phyloP scores from a whole-genome alignment of 2,888 invertebrate genomes.

The Drosophila bunnanda region DNA sequence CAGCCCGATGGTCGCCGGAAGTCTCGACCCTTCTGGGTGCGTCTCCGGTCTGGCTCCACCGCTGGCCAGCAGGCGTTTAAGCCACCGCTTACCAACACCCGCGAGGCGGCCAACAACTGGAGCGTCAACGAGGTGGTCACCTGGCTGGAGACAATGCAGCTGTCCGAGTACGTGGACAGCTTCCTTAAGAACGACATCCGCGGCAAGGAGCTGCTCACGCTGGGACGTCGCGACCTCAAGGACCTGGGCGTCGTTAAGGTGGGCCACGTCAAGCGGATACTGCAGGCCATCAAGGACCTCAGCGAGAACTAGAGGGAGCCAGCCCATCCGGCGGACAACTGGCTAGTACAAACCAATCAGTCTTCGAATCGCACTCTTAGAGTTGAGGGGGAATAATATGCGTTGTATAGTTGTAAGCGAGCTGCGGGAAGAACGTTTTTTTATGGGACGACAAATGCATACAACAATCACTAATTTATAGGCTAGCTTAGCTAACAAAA shows the following conservation, averaged over 20 bases:
- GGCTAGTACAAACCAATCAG: constrained; percentile 61
- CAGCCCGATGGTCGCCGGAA: constrained; percentile 86
- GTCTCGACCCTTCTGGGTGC: constrained; percentile 89
- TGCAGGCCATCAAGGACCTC: constrained; percentile 95
- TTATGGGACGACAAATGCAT: constrained; percentile 62
- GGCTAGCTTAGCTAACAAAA: constrained; percentile 70
- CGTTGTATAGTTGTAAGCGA: constrained; percentile 40
- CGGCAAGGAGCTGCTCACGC: constrained; percentile 93
- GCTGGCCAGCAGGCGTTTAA: constrained; percentile 78
- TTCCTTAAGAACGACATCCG: constrained; percentile 96
- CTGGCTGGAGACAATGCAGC: constrained; percentile 95
- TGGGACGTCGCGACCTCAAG: constrained; percentile 94
- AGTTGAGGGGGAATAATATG: constrained; percentile 24
- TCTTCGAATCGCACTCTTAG: constrained; percentile 53
- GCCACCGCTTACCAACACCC: constrained; percentile 81
- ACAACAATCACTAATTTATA: constrained; percentile 78
- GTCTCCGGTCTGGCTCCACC: constrained; percentile 86
- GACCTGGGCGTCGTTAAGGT: constrained; percentile 97
- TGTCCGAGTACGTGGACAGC: constrained; percentile 95
- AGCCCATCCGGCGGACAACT: constrained; percentile 12
- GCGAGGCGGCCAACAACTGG: constrained; percentile 89
- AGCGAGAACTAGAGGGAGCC: constrained; percentile 76
- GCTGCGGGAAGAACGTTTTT: constrained; percentile 45
- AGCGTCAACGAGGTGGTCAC: constrained; percentile 94
- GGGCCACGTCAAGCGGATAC: constrained; percentile 97